These are phyloP conservation scores for Hippocampus comes DNA, from an alignment of 2,113 vertebrate genomes.

Conservation along the genomic window DNA sequence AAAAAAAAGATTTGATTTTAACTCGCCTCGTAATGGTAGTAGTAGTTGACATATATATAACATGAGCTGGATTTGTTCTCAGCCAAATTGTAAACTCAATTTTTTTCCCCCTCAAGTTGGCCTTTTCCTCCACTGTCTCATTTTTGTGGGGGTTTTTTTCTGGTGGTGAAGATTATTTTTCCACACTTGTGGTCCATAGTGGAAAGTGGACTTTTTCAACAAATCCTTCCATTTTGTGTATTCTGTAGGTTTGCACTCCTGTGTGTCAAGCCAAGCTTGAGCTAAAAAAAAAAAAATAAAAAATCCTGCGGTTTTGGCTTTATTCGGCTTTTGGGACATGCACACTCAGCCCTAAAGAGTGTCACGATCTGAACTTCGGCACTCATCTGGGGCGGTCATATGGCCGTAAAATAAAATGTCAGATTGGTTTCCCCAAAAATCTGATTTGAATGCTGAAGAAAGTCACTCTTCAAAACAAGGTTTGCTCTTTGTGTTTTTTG, in stretches of 20 bases:
- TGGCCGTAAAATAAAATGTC: too few species aligned
- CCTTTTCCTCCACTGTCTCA: background rate
- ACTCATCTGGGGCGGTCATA: background rate
- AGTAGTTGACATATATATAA: too few species aligned
- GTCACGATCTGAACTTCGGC: too few species aligned
- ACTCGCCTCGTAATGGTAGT: too few species aligned
- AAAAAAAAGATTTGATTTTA: too few species aligned
- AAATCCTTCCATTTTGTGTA: background rate
- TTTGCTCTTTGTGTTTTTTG: too few species aligned
- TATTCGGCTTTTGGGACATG: background rate
- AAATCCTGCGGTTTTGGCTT: background rate
- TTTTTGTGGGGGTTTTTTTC: constrained; percentile 15
- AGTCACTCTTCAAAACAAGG: too few species aligned
- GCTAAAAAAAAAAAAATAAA: background rate
- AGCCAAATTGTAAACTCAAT: too few species aligned
- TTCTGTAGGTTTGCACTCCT: background rate
- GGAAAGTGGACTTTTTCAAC: background rate
- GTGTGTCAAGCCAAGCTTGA: background rate
- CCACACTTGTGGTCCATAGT: background rate
- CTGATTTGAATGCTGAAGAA: too few species aligned
- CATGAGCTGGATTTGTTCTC: too few species aligned
- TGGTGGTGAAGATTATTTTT: background rate
- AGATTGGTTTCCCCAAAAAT: too few species aligned
- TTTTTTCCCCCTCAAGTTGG: background rate
- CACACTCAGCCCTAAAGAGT: too few species aligned